Evolutionary conservation across 2,888 invertebrate species (phyloP).

Genomic region (Geotrupes spiniger): DNA sequence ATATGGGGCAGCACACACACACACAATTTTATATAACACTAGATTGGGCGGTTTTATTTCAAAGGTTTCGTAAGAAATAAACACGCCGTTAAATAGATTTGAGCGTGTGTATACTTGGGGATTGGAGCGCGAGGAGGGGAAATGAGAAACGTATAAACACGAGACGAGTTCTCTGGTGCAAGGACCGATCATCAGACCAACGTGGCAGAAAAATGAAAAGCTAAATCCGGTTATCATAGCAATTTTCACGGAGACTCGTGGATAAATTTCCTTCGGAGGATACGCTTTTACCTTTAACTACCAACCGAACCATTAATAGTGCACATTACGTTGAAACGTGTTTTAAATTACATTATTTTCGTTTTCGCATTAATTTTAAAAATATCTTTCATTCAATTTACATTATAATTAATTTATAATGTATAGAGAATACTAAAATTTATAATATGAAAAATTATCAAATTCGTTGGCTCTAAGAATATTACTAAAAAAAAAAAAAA

Average conservation of each 20-base stretch:
- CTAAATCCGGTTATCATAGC: constrained; percentile 55
- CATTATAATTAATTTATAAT: too few species aligned
- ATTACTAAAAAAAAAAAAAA: too few species aligned
- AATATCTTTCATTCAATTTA: too few species aligned
- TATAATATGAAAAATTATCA: too few species aligned
- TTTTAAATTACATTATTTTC: constrained; percentile 5
- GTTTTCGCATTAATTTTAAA: background rate
- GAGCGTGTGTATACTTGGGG: constrained; percentile 32
- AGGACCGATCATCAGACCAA: constrained; percentile 49
- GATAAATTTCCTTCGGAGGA: constrained; percentile 8
- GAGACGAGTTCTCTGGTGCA: constrained; percentile 32
- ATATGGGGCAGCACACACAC: constrained; percentile 4
- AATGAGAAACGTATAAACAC: constrained; percentile 47
- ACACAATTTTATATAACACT: constrained; percentile 7
- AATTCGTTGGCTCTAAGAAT: too few species aligned
- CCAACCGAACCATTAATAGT: constrained; percentile 1
- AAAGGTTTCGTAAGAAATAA: constrained; percentile 34
- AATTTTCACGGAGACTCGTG: constrained; percentile 46
- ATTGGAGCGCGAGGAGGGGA: constrained; percentile 36
- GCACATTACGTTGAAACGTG: background rate
- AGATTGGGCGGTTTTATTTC: constrained; percentile 34
- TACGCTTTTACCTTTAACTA: constrained; percentile 2
- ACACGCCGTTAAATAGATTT: constrained; percentile 36
- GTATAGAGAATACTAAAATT: too few species aligned
- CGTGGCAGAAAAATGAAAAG: constrained; percentile 56